phyloP scores from a whole-genome alignment of 1,140 invertebrate species.

The Drosophila santomea region DNA sequence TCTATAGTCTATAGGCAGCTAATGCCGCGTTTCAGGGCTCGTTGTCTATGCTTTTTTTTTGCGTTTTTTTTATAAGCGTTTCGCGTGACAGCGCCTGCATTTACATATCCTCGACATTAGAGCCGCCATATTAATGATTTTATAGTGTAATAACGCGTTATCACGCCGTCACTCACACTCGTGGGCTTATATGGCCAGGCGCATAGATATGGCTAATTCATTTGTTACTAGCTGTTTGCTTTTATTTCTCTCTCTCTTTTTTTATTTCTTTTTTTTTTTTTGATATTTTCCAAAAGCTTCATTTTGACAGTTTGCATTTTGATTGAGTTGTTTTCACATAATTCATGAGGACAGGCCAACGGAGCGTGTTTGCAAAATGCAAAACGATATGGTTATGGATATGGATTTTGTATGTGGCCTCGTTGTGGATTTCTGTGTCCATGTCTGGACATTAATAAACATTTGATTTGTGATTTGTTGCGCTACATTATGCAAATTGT shows the following conservation, averaged over 20 bases:
- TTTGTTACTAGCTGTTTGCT: conserved; percentile 45
- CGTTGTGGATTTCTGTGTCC: conserved; percentile 26
- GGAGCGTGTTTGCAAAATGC: conserved; percentile 47
- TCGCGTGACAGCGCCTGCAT: conserved; percentile 69
- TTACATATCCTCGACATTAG: conserved; percentile 75
- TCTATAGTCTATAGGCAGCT: conserved; percentile 55
- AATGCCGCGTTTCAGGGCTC: conserved; percentile 64
- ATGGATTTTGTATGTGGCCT: neutral
- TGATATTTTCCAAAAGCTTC: conserved; percentile 8
- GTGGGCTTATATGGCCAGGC: conserved; percentile 11
- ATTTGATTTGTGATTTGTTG: conserved; percentile 76
- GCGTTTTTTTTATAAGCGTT: conserved; percentile 64
- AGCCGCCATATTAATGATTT: conserved; percentile 77
- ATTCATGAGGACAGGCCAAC: conserved; percentile 52
- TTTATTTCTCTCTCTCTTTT: neutral
- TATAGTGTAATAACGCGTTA: conserved; percentile 80
- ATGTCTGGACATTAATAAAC: conserved; percentile 67
- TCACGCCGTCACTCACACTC: conserved; percentile 70
- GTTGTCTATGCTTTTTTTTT: conserved; percentile 40
- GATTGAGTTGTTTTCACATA: conserved; percentile 75
- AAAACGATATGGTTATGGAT: conserved; percentile 66
- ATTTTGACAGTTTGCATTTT: conserved; percentile 67
- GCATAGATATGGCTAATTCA: conserved; percentile 71
- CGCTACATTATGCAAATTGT: conserved; percentile 76
- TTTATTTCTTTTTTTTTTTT: neutral